Conservation (phyloP, 30 jellyfish, hydroid and myxozoan species). For the Sanderia malayensis region DNA sequence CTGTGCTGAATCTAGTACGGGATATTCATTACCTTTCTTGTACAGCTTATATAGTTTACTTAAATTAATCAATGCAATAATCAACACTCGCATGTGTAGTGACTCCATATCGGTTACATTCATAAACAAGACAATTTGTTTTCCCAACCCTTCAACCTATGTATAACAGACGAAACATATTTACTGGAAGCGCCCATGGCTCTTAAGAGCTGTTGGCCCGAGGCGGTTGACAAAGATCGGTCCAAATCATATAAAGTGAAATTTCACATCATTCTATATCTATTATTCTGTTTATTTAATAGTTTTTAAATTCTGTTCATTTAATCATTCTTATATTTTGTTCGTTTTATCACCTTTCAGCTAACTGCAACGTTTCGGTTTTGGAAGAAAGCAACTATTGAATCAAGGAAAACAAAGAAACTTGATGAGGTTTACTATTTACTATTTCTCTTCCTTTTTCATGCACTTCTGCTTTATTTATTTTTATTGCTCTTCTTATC, state of each 20-base stretch:
- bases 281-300: background rate
- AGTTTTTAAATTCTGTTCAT: too few relatives aligned
- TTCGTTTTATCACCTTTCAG: background rate
- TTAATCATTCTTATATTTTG: too few relatives aligned
- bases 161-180: too few relatives aligned
- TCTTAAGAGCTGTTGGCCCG: background rate
- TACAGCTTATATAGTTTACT: too few relatives aligned
- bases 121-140: too few relatives aligned
- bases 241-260: background rate
- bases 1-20: too few relatives aligned
- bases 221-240: background rate
- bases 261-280: background rate
- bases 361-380: background rate
- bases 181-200: background rate
- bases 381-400: conserved; percentile 7
- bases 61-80: too few relatives aligned
- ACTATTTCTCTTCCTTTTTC: background rate
- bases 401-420: conserved; percentile 24
- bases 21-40: too few relatives aligned
- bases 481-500: too few relatives aligned
- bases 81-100: too few relatives aligned
- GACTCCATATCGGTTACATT: too few relatives aligned
- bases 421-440: conserved; percentile 28
- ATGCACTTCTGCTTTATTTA: background rate
- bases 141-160: too few relatives aligned